Base-by-base conservation (phyloP, 1,140 invertebrate species). In the Lycorma delicatula region DNA sequence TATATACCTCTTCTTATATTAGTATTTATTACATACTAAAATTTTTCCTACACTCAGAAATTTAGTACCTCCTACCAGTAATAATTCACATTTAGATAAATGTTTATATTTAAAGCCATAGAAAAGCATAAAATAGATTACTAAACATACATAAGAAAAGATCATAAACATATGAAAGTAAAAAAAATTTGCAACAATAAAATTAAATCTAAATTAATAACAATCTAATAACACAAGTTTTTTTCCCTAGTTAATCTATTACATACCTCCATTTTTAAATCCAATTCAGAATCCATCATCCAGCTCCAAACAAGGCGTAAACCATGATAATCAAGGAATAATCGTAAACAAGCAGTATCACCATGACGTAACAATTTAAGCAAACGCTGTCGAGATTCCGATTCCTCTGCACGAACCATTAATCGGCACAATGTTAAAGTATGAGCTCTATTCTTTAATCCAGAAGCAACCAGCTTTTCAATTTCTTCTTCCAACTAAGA, bases 301-400 rank as follows among this genome's bases (percentile, higher is more conserved):
- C 94, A 97, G 38, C 88, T 90, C 77, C 92, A 92, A 36, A 98
- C 77, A 23, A 97, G 72, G 9, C 87, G 77, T 26, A 98, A 75
- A 1, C 93, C 94, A 68, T 97, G 91, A 74, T 97, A 97, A 75
- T 97, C 94, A 13, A 97, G 75, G 72, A 97, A 97, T 25, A 97
- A 76, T 25, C 93, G 75, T 16, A 88, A 82, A 73, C 84, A 97
- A 1, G 84, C 85, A 57, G 87, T 72, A 66, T 90, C 87, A 0
- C 86, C 87, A 54, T 79, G 77, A 9, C 83, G 77, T 52, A 91
- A 77, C 6, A 91, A 72, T 6, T 80, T 76, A 46, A 93, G 71
- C 11, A 92, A 61, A 53, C 62, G 58, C 0, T 80, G 75, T 57
- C 91, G 81, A 25, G 87, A 84, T 48, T 82, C 78, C 23, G 80